Evolutionary conservation across 2,888 invertebrate species (phyloP), one percentile per base, ranked within the genome.

Genomic region (Hydrotaea cyrtoneurina): DNA sequence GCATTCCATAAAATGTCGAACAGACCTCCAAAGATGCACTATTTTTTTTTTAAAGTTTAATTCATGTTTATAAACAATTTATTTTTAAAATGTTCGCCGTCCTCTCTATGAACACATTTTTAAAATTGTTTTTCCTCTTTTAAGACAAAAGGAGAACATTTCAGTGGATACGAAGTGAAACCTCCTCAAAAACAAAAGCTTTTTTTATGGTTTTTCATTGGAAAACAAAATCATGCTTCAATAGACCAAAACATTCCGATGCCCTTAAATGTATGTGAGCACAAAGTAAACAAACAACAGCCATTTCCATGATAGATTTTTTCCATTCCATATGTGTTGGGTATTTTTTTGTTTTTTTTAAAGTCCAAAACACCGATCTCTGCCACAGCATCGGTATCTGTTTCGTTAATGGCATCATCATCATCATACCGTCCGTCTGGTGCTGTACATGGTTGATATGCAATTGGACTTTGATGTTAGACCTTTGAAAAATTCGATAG

Each of bases 391-490:
- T 62, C 59, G 62, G n/a, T n/a, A n/a, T n/a, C n/a, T n/a, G n/a
- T n/a, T n/a, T n/a, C n/a, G 57, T 13, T 59, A 31, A 31, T 31
- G 26, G 62, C 69, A 69, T 46, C 46, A 46, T 43, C 39, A 39
- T 66, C 17, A 64, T 17, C 31, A 31, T 26, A 21, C 1, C 36
- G 2, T n/a, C 64, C 10, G 59, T 57, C 13, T 4, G 23, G 53
- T 19, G 66, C 11, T 3, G 43, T 66, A 64, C 62, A 75, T 62
- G 71, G 15, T 57, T 31, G 72, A 59, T 23, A 55, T 46, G 74
- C 55, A 39, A 74, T 50, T 80, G 82, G 77, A 80, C 82, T 85
- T 82, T 82, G 79, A 71, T 82, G 79, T 85, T 78, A 78, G 82
- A 79, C 82, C 79, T 85, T 82, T 74, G 43, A 69, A 73, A 39